Conservation (phyloP, 2,797 vertebrate species). For the Echeneis naucrates region DNA sequence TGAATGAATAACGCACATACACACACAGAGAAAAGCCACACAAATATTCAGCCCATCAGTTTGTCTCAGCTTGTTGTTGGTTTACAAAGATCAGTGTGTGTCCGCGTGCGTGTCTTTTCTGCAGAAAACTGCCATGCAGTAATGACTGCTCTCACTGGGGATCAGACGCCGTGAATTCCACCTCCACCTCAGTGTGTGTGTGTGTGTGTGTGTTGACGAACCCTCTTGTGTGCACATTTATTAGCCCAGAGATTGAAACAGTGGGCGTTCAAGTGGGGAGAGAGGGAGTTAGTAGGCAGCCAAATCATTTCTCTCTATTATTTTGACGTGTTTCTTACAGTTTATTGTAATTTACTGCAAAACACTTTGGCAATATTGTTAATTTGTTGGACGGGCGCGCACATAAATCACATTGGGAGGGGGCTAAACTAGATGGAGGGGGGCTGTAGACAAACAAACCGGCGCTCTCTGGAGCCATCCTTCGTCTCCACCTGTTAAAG, state of each 20-base stretch:
- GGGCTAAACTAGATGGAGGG: not conserved
- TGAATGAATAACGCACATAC: conserved; percentile 54
- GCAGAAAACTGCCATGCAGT: conserved; percentile 34
- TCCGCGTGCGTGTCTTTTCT: conserved; percentile 11
- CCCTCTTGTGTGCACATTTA: conserved; percentile 48
- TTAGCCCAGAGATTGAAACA: conserved; percentile 58
- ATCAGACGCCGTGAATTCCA: conserved; percentile 48
- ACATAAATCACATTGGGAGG: conserved; percentile 41
- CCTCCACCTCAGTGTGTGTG: conserved; percentile 48
- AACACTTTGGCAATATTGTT: conserved; percentile 44
- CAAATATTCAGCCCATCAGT: conserved; percentile 55
- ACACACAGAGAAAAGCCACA: conserved; percentile 34
- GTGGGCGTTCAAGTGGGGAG: conserved; percentile 47
- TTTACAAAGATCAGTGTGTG: conserved; percentile 24
- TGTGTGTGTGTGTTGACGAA: conserved; percentile 18
- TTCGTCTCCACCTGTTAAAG: no score
- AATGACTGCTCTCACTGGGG: conserved; percentile 45
- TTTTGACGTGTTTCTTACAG: conserved; percentile 54
- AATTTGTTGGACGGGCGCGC: conserved; percentile 43
- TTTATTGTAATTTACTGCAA: conserved; percentile 54
- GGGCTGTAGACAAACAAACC: no score
- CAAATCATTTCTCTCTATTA: conserved; percentile 59
- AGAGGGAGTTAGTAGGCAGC: conserved; percentile 20
- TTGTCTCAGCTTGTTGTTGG: conserved; percentile 31
- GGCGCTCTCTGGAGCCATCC: no score